Conservation (phyloP, 1,140 invertebrate species). For the Drosophila malerkotliana region DNA sequence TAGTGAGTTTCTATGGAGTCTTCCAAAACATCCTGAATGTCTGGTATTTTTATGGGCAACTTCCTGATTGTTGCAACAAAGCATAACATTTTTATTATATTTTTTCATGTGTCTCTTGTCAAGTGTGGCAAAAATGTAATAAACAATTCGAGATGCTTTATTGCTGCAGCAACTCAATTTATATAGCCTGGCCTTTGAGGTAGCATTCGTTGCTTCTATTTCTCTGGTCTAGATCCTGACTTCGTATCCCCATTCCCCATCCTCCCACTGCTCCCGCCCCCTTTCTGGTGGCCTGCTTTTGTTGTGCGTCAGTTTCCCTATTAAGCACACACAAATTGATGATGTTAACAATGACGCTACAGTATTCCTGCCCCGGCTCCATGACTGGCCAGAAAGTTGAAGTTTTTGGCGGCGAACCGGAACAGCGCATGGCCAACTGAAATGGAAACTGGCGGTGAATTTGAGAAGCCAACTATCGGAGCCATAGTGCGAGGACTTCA, state of each 20-base stretch:
- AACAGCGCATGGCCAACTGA: conserved; percentile 65
- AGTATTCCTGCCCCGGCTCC: conserved; percentile 60
- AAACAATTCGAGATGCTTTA: conserved; percentile 75
- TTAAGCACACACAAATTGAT: conserved; percentile 82
- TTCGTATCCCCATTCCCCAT: neutral
- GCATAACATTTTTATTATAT: neutral
- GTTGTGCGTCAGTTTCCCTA: conserved; percentile 81
- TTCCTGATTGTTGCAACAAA: no score
- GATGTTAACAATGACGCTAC: conserved; percentile 82
- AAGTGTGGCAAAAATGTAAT: conserved; percentile 79
- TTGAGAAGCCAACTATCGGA: conserved; percentile 48
- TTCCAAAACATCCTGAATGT: no score
- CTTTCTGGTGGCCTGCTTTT: conserved; percentile 55
- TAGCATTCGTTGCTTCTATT: conserved; percentile 24
- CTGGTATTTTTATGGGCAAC: no score
- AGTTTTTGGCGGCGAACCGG: conserved; percentile 69
- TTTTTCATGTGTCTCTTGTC: conserved; percentile 40
- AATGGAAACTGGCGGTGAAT: conserved; percentile 53
- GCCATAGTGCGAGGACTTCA: conserved; percentile 50
- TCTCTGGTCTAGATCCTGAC: conserved; percentile 2
- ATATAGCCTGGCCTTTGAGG: conserved; percentile 68
- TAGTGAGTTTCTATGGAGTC: no score
- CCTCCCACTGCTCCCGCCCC: conserved; percentile 4
- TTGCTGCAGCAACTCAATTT: conserved; percentile 75
- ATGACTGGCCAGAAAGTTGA: conserved; percentile 66